These are phyloP conservation scores for Grallaria varia DNA, from an alignment of 2,113 vertebrate species.

Conservation along the genomic window DNA sequence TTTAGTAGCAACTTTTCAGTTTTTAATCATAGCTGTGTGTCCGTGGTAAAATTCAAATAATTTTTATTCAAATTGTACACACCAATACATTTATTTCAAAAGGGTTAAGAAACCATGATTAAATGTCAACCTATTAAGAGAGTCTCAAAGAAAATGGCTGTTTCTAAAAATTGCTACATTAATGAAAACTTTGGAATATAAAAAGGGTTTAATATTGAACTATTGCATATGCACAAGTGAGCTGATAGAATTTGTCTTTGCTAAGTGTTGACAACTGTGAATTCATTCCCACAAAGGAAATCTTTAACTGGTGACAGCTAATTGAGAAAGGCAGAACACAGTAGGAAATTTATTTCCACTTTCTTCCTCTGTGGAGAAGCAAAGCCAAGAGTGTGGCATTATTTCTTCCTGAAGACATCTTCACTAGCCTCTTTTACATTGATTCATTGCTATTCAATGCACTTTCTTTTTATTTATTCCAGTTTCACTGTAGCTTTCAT, in stretches of 20 bases:
- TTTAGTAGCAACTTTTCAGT: not conserved
- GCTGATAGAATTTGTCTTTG: conserved; percentile 22
- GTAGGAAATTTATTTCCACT: conserved; percentile 28
- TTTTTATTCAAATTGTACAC: not conserved
- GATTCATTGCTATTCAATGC: conserved; percentile 44
- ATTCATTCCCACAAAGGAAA: conserved; percentile 36
- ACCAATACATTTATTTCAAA: not conserved
- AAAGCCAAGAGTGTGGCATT: conserved; percentile 7
- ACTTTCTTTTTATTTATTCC: conserved; percentile 18
- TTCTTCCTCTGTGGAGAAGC: not conserved
- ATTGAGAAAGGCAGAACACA: conserved; percentile 26
- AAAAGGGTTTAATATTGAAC: not conserved
- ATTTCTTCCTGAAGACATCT: conserved; percentile 29
- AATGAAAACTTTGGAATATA: not conserved
- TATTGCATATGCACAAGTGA: not conserved
- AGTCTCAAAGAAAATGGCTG: not conserved
- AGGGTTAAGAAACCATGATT: not conserved
- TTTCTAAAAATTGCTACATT: conserved; percentile 15
- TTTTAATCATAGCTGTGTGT: not conserved
- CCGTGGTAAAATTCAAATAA: not conserved
- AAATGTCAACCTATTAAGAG: not conserved
- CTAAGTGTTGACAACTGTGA: conserved; percentile 18
- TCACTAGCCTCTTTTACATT: conserved; percentile 29
- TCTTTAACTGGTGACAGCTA: conserved; percentile 47
- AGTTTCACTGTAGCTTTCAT: conserved; percentile 19